These are phyloP conservation scores for Lanius ludovicianus DNA, from an alignment of 2,113 vertebrate species.

Conservation along the genomic window DNA sequence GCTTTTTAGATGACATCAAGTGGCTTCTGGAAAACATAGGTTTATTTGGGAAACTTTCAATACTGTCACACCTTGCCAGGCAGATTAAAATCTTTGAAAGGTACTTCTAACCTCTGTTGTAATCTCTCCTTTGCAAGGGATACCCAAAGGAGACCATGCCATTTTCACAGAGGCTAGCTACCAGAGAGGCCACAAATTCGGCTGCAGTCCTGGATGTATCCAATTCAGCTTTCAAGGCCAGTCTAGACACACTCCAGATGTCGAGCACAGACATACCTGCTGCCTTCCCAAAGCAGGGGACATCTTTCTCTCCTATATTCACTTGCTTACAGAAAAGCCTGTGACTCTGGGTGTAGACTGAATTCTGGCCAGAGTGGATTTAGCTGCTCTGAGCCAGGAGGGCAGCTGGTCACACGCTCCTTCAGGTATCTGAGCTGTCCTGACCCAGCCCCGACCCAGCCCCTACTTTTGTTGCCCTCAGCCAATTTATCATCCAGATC, in stretches of 20 bases:
- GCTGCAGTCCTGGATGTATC: neutral
- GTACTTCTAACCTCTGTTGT: neutral
- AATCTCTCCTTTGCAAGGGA: neutral
- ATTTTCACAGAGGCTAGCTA: neutral
- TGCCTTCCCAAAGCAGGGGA: neutral
- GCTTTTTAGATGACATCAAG: neutral
- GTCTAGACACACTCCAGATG: neutral
- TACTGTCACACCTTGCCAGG: neutral
- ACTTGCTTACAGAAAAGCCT: neutral
- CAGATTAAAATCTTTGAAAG: neutral
- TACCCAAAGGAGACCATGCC: neutral
- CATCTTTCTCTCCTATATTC: neutral
- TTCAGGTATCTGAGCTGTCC: neutral
- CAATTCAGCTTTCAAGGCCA: neutral
- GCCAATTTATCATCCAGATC: neutral
- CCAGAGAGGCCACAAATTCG: neutral
- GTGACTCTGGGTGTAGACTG: neutral
- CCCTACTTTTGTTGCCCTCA: neutral
- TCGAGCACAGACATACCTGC: neutral
- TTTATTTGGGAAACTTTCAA: neutral
- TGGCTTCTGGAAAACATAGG: neutral
- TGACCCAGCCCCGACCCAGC: neutral
- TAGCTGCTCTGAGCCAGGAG: neutral
- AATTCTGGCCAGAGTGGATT: rapidly evolving
- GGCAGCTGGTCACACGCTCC: rapidly evolving